Conservation (phyloP, 2,113 vertebrate genomes). For the Aepyceros melampus region DNA sequence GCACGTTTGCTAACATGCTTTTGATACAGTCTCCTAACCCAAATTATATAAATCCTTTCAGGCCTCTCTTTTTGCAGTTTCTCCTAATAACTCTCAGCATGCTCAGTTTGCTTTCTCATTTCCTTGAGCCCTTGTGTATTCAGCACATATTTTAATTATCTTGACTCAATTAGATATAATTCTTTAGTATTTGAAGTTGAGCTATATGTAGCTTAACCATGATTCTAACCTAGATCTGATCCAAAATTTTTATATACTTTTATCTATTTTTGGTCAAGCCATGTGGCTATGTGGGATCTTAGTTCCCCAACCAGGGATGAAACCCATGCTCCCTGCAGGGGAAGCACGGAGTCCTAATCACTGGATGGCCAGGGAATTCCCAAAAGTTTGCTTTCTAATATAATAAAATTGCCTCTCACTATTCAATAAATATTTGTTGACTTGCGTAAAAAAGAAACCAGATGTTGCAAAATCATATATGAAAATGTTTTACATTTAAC, state of each 20-base stretch:
- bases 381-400: not conserved
- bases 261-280: not conserved
- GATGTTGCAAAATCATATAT: not conserved
- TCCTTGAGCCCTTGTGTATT: not conserved
- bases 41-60: not conserved
- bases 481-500: not conserved
- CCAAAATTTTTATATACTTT: not conserved
- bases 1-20: not conserved
- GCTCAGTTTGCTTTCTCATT: not conserved
- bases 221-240: slow-evolving; percentile 33
- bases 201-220: not conserved
- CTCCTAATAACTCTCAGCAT: not conserved
- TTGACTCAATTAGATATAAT: not conserved
- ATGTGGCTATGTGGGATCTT: not conserved
- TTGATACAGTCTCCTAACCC: not conserved
- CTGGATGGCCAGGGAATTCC: not conserved
- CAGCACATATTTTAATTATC: not conserved
- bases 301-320: not conserved
- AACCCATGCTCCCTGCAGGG: not conserved
- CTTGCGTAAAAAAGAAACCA: not conserved
- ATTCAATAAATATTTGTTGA: slow-evolving; percentile 21
- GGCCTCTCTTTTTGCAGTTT: not conserved
- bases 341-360: not conserved
- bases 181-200: slow-evolving; percentile 4
- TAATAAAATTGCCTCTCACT: not conserved